phyloP scores from a whole-genome alignment of 2,113 vertebrate genomes.

The Carassius gibelio region DNA sequence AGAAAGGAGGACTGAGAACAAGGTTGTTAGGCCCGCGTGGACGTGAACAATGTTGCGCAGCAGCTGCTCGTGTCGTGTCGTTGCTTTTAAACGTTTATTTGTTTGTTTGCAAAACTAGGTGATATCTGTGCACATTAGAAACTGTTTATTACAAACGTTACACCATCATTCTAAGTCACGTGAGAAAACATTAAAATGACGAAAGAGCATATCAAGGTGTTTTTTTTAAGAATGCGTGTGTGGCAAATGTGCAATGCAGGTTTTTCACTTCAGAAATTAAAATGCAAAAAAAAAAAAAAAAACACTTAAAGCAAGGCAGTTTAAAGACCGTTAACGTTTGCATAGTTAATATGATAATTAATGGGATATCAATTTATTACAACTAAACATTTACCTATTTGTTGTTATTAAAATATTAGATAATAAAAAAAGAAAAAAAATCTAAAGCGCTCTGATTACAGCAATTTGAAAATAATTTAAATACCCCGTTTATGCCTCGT shows the following conservation, averaged over 20 bases:
- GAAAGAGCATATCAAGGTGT: neutral
- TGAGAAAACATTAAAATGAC: neutral
- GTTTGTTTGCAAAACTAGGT: neutral
- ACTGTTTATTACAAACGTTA: neutral
- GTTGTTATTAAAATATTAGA: neutral
- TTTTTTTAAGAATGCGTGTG: neutral
- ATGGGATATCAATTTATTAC: neutral
- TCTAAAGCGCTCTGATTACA: too few species aligned
- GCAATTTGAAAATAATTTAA: too few species aligned
- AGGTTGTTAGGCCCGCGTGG: constrained; percentile 34
- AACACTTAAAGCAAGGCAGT: neutral
- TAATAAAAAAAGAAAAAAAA: too few species aligned
- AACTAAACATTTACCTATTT: neutral
- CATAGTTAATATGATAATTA: too few species aligned
- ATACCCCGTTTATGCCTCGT: neutral
- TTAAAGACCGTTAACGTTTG: neutral
- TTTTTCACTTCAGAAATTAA: neutral
- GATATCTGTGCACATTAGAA: neutral
- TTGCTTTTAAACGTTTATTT: neutral
- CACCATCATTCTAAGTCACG: neutral
- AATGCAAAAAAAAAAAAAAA: neutral
- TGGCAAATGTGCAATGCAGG: neutral
- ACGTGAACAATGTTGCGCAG: neutral
- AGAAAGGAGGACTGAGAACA: neutral
- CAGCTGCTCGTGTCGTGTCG: neutral